Evolutionary conservation across 2,888 invertebrate genomes (phyloP), one percentile per base, ranked within the genome.

Genomic region (Pandemis corylana): DNA sequence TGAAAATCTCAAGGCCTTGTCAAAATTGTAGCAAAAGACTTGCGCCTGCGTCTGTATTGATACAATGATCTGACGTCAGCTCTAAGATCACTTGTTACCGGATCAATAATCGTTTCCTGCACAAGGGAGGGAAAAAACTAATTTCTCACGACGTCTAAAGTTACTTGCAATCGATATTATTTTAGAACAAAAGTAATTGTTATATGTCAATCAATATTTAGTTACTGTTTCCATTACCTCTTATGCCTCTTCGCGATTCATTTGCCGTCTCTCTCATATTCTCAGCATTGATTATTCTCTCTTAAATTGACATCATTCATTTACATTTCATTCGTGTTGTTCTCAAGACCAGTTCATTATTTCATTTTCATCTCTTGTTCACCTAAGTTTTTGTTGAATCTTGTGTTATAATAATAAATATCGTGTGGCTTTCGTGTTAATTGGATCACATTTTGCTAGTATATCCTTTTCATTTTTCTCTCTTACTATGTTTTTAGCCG

Each of bases 1-100:
- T 87, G 84, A 89, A 93, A 92, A 89, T 90, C 88, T 91, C 93
- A 94, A 94, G 94, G 94, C 86, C 89, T 85, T 76, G 77, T 82
- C 81, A 77, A 88, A 91, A 89, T 82, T 86, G 86, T 89, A 90
- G 83, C 87, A 89, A 82, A 82, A 83, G 82, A 80, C 82, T 79
- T 82, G 82, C 79, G 83, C 79, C 78, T 80, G 56, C 56, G 68
- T 15, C 61, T n/a, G 70, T 42, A 36, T 66, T 67, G 76, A 81
- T 78, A 84, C 85, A 85, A 84, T 82, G 78, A 77, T 72, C 53
- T 87, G 84, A 86, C 87, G 87, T 86, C 85, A 87, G 68, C 59
- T 68, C 76, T 79, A 79, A 77, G 78, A 77, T 65, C 63, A 56
- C 70, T 80, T 79, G 77, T 77, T 70, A 36, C 74, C 77, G 77